Percentiles rank a stretch among this genome's conserved stretches.
phyloP scores from a whole-genome alignment of 2,797 vertebrate genomes.

The Margarornis squamiger region DNA sequence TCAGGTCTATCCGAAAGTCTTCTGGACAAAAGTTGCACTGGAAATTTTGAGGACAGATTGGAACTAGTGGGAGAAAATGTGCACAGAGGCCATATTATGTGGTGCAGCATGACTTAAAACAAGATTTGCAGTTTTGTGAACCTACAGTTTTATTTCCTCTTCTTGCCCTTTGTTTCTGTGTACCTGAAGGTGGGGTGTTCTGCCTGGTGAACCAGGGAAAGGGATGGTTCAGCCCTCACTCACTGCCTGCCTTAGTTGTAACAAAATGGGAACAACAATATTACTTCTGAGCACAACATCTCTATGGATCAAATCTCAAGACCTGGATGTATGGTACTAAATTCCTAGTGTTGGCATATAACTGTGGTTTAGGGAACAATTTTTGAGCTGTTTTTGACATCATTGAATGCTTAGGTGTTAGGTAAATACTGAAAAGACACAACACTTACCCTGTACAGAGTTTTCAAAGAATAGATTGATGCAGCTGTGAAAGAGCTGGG shows the following conservation, averaged over 20 bases:
- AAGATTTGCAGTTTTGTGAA: not conserved
- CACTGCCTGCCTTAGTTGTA: not conserved
- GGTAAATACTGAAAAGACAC: not conserved
- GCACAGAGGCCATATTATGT: rapidly evolving
- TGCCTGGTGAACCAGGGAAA: not conserved
- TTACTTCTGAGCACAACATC: not conserved
- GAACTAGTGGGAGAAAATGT: not conserved
- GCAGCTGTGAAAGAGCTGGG: not conserved
- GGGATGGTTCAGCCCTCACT: not conserved
- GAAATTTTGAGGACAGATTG: not conserved
- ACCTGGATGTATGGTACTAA: not conserved
- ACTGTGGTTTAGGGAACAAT: not conserved
- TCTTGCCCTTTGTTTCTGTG: not conserved
- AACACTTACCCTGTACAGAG: not conserved
- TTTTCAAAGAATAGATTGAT: not conserved
- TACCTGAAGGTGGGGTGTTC: not conserved
- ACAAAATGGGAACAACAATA: not conserved
- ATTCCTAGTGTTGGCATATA: not conserved
- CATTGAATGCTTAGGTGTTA: not conserved
- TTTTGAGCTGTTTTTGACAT: not conserved
- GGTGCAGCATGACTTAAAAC: not conserved
- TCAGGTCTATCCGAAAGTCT: not conserved
- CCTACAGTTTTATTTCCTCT: not conserved
- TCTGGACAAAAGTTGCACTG: not conserved
- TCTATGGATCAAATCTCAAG: not conserved